Percentiles rank a stretch among this genome's conserved stretches.
These are phyloP conservation scores for Anthopleura sola DNA, from an alignment of 64 coral and sea anemone genomes.

Conservation along the genomic window DNA sequence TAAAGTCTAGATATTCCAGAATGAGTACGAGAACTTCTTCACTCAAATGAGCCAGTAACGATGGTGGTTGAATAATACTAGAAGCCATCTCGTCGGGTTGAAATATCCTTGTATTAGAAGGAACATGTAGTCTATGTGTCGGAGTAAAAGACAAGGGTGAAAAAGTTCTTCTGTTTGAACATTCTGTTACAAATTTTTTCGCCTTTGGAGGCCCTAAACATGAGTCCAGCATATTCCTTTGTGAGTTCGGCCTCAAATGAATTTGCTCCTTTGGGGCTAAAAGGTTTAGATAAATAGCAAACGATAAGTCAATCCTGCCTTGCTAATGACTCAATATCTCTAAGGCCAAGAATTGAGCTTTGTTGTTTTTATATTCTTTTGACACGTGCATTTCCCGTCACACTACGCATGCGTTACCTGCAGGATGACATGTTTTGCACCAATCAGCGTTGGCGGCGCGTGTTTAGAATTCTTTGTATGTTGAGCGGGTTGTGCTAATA, in stretches of 20 bases:
- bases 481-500: slow-evolving; percentile 91
- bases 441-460: slow-evolving; percentile 96
- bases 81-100: slow-evolving; percentile 94
- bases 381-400: slow-evolving; percentile 99
- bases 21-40: slow-evolving; percentile 99
- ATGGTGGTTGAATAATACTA: slow-evolving; percentile 90
- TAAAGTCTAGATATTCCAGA: slow-evolving; percentile 97
- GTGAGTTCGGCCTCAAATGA: slow-evolving; percentile 79
- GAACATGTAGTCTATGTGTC: slow-evolving; percentile 73
- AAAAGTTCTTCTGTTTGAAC: slow-evolving; percentile 40
- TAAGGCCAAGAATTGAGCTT: slow-evolving; percentile 98
- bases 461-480: slow-evolving; percentile 99
- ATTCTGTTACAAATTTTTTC: slow-evolving; percentile 78
- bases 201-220: slow-evolving; percentile 69
- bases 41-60: slow-evolving; percentile 96
- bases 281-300: slow-evolving; percentile 96
- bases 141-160: slow-evolving; percentile 55
- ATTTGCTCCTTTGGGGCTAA: slow-evolving; percentile 80
- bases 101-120: slow-evolving; percentile 94
- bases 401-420: slow-evolving; percentile 78
- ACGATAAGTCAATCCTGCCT: slow-evolving; percentile 89
- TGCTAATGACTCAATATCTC: slow-evolving; percentile 99
- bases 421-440: slow-evolving; percentile 59
- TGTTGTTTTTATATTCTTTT: slow-evolving; percentile 99
- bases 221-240: slow-evolving; percentile 93